phyloP scores from a whole-genome alignment of 2,888 invertebrate genomes.

The Acrocera orbiculus region DNA sequence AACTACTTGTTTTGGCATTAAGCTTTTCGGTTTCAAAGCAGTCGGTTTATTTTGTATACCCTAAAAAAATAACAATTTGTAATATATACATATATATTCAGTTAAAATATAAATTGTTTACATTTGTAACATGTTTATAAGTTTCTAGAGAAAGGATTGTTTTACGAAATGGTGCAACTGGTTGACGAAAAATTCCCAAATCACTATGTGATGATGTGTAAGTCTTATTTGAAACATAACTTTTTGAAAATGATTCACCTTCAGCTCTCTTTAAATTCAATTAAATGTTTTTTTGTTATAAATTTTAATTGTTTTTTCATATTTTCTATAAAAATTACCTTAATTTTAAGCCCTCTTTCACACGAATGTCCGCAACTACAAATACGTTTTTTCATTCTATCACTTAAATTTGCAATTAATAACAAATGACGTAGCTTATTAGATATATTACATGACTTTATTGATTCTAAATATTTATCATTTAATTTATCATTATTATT shows the following conservation, averaged over 20 bases:
- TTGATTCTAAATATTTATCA: not conserved
- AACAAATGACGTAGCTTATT: conserved; percentile 29
- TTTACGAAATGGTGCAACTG: conserved; percentile 21
- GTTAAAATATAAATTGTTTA: too few species aligned
- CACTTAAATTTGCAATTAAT: conserved; percentile 28
- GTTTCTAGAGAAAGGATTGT: conserved; percentile 22
- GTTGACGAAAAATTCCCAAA: conserved; percentile 19
- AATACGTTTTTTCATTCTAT: conserved; percentile 24
- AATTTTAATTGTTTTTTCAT: not conserved
- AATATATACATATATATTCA: not conserved
- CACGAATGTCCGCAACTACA: conserved; percentile 28
- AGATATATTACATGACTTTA: too few species aligned
- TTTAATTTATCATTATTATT: conserved; percentile 3
- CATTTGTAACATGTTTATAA: conserved; percentile 21
- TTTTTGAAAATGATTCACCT: conserved; percentile 17
- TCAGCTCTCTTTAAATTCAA: conserved; percentile 12
- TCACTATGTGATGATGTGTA: conserved; percentile 13
- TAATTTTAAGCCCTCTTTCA: conserved; percentile 20
- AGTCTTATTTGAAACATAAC: conserved; percentile 20
- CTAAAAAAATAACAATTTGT: not conserved
- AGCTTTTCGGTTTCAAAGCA: too few species aligned
- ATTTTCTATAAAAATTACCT: conserved; percentile 11
- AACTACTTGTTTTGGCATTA: conserved; percentile 44
- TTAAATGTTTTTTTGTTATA: not conserved
- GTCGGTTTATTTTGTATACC: conserved; percentile 4